These are phyloP conservation scores for Gobio occitaniae DNA, from an alignment of 2,797 vertebrate species.

Conservation along the genomic window DNA sequence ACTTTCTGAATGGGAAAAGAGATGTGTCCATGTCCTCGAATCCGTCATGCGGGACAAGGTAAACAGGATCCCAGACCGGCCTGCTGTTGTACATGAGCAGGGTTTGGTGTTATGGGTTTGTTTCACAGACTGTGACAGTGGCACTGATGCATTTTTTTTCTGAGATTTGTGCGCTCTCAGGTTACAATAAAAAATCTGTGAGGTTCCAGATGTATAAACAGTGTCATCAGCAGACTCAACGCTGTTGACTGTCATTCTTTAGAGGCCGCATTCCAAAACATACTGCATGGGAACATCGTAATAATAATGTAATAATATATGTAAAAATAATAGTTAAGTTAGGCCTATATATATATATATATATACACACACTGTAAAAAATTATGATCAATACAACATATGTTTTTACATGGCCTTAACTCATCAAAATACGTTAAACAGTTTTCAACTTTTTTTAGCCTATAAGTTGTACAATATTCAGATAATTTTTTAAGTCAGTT, in stretches of 20 bases:
- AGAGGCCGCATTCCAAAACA: not conserved
- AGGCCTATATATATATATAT: not conserved
- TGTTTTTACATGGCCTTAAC: too few relatives aligned
- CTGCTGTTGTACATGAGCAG: slow-evolving; percentile 52
- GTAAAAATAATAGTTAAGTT: not conserved
- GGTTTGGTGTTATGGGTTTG: slow-evolving; percentile 53
- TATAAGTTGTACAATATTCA: too few relatives aligned
- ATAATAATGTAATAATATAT: not conserved
- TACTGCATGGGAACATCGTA: not conserved
- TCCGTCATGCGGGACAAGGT: slow-evolving; percentile 60
- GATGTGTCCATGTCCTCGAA: slow-evolving; percentile 45
- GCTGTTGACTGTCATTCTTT: not conserved
- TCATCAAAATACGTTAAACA: too few relatives aligned
- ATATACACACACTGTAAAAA: not conserved
- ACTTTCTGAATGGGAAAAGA: slow-evolving; percentile 57
- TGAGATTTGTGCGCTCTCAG: slow-evolving; percentile 40
- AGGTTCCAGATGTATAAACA: not conserved
- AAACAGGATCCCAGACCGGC: slow-evolving; percentile 64
- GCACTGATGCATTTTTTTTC: slow-evolving; percentile 28
- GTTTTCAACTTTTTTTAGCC: too few relatives aligned
- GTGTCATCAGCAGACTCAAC: not conserved
- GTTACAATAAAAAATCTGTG: slow-evolving; percentile 21
- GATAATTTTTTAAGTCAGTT: too few relatives aligned
- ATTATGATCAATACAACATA: too few relatives aligned
- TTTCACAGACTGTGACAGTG: slow-evolving; percentile 53